Evolutionary conservation across 2,888 invertebrate species (phyloP).

Genomic region (Erebia ligea): DNA sequence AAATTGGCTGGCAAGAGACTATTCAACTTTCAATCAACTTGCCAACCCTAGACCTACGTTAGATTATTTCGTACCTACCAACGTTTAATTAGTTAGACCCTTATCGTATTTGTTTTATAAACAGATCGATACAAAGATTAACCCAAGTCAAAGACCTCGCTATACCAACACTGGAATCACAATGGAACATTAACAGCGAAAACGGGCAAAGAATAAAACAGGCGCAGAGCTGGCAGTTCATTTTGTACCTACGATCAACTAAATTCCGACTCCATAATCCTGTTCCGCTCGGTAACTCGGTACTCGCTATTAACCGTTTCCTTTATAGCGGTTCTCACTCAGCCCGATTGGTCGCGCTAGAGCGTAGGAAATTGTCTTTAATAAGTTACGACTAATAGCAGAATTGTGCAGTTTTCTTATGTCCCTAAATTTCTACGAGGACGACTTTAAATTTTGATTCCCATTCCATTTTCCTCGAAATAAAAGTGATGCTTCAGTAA

Average conservation of each 20-base stretch:
- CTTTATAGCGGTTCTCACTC: slow-evolving; percentile 73
- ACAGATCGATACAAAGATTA: slow-evolving; percentile 29
- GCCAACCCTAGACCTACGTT: slow-evolving; percentile 12
- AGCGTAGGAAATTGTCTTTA: slow-evolving; percentile 70
- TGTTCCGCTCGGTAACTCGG: slow-evolving; percentile 59
- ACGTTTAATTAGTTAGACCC: slow-evolving; percentile 16
- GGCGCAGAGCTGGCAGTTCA: slow-evolving; percentile 46
- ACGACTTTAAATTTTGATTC: slow-evolving; percentile 62
- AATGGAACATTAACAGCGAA: slow-evolving; percentile 61
- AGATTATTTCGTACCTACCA: slow-evolving; percentile 17
- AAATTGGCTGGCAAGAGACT: background rate
- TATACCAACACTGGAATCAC: slow-evolving; percentile 43
- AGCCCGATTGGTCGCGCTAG: slow-evolving; percentile 70
- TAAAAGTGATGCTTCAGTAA: slow-evolving; percentile 14
- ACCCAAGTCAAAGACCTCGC: slow-evolving; percentile 31
- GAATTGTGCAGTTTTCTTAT: slow-evolving; percentile 62
- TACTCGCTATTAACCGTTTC: slow-evolving; percentile 63
- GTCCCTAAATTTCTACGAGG: slow-evolving; percentile 54
- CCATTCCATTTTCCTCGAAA: slow-evolving; percentile 45
- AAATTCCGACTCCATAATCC: slow-evolving; percentile 49
- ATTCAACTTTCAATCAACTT: background rate
- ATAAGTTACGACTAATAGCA: slow-evolving; percentile 67
- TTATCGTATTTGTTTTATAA: slow-evolving; percentile 24
- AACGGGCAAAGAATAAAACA: slow-evolving; percentile 59
- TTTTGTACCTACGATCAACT: slow-evolving; percentile 53